phyloP scores from a whole-genome alignment of 1,140 invertebrate genomes.

The Rhagoletis zephyria region DNA sequence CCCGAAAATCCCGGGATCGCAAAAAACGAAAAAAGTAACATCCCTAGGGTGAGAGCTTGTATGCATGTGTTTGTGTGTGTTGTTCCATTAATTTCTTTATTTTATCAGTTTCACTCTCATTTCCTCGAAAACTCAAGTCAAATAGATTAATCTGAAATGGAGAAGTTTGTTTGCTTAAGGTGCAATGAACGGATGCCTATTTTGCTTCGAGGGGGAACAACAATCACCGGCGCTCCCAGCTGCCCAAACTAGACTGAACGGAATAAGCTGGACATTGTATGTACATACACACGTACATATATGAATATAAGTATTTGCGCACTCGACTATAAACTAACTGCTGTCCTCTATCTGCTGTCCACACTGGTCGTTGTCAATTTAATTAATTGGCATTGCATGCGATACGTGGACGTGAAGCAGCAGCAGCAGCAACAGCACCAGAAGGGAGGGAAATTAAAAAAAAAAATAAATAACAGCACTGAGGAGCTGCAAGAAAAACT shows the following conservation, averaged over 20 bases:
- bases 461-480: conserved; percentile 12
- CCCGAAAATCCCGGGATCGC: too few species aligned
- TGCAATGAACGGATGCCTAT: conserved; percentile 32
- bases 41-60: too few species aligned
- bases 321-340: conserved; percentile 14
- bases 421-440: not conserved
- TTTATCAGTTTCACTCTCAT: conserved; percentile 51
- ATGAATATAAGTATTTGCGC: not conserved
- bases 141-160: conserved; percentile 28
- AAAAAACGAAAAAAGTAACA: too few species aligned
- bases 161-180: not conserved
- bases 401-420: conserved; percentile 3
- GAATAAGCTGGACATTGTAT: conserved; percentile 16
- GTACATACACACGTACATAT: not conserved
- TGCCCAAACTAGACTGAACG: conserved; percentile 12
- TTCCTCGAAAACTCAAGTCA: not conserved
- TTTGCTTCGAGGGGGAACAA: not conserved
- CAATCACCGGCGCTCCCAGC: conserved; percentile 44
- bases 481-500: not conserved
- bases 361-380: conserved; percentile 47
- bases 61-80: too few species aligned
- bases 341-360: conserved; percentile 32
- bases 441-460: not conserved
- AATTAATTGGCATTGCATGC: conserved; percentile 51
- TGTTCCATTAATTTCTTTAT: conserved; percentile 39